phyloP scores from a whole-genome alignment of 2,888 invertebrate species.

The Lasioglossum zephyrum region DNA sequence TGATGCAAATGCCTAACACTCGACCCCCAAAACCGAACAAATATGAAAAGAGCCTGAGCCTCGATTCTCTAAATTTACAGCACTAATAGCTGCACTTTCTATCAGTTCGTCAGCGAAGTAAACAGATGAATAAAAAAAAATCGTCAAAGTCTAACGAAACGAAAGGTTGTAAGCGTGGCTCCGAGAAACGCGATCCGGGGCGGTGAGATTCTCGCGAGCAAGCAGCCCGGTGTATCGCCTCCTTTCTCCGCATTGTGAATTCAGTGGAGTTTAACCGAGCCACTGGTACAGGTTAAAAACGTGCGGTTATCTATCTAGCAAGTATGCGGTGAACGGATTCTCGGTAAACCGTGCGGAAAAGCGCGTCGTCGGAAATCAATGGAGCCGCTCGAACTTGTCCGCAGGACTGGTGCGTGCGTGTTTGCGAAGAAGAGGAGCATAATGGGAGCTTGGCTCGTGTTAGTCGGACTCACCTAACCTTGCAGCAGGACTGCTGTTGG shows the following conservation, averaged over 20 bases:
- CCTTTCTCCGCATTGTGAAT: neutral
- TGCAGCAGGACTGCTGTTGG: constrained; percentile 52
- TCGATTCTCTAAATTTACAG: too few relatives aligned
- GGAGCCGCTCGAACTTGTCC: constrained; percentile 31
- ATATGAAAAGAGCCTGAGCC: too few relatives aligned
- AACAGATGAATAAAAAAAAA: too few relatives aligned
- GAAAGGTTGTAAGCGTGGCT: too few relatives aligned
- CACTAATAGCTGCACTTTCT: too few relatives aligned
- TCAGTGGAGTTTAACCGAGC: neutral
- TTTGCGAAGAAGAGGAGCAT: constrained; percentile 3
- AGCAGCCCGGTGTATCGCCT: neutral
- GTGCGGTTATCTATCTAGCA: neutral
- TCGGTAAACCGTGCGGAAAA: constrained; percentile 28
- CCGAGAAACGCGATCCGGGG: neutral
- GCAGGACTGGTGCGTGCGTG: constrained; percentile 12
- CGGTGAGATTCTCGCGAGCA: neutral
- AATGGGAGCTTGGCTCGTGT: constrained; percentile 33
- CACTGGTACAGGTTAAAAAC: neutral
- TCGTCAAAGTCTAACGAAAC: too few relatives aligned
- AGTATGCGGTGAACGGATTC: constrained; percentile 5
- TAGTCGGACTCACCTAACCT: constrained; percentile 68
- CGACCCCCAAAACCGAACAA: too few relatives aligned
- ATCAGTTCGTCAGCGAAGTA: too few relatives aligned
- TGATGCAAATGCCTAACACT: too few relatives aligned
- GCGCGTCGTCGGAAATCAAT: constrained; percentile 49